These are phyloP conservation scores for Helogale parvula DNA, from an alignment of 2,113 vertebrate genomes.

Conservation along the genomic window DNA sequence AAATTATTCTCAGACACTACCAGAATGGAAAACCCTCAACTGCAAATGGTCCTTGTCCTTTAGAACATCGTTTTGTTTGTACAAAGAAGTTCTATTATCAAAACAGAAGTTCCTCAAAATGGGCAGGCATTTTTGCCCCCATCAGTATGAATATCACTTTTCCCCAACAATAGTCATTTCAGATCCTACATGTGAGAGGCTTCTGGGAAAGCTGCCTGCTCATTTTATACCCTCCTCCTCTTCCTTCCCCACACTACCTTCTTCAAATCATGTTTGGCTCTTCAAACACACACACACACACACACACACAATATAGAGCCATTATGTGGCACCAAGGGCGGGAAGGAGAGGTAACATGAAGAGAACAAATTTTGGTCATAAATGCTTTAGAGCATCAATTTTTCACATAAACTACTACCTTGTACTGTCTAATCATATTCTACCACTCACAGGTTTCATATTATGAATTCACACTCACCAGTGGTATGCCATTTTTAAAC, in stretches of 20 bases:
- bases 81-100: not conserved
- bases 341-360: not conserved
- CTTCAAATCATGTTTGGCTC: not conserved
- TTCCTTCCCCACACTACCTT: not conserved
- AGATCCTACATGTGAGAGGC: not conserved
- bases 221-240: not conserved
- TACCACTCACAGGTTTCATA: slow-evolving; percentile 24
- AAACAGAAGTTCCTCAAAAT: slow-evolving; percentile 33
- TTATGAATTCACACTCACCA: not conserved
- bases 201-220: not conserved
- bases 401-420: not conserved
- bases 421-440: slow-evolving; percentile 12
- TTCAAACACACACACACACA: not conserved
- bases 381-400: not conserved
- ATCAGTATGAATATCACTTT: not conserved
- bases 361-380: not conserved
- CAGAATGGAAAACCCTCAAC: slow-evolving; percentile 27
- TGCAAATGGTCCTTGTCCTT: not conserved
- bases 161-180: not conserved
- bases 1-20: slow-evolving; percentile 32
- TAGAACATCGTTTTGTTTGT: slow-evolving; percentile 16
- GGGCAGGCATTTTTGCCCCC: not conserved
- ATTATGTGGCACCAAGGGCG: not conserved
- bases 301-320: not conserved
- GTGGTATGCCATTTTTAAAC: not conserved